phyloP scores from a whole-genome alignment of 1,140 invertebrate genomes.

The Ceratitis capitata region DNA sequence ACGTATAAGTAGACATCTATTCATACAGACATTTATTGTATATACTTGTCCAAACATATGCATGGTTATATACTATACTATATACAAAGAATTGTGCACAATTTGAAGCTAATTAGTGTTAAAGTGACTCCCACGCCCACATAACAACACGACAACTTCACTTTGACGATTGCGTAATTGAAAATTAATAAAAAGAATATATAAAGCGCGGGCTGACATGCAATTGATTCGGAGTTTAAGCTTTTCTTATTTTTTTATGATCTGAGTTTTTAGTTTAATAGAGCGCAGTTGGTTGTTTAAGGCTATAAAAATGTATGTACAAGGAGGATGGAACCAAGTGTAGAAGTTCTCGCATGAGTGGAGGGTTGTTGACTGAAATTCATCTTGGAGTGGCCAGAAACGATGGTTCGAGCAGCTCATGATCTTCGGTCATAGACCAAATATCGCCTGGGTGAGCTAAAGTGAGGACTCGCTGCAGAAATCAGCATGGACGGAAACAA shows the following conservation, averaged over 20 bases:
- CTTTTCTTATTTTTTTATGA: too few relatives aligned
- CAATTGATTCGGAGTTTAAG: background rate
- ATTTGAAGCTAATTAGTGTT: conserved; percentile 28
- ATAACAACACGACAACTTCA: background rate
- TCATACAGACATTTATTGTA: background rate
- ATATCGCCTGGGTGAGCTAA: too few relatives aligned
- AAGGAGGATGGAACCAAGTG: too few relatives aligned
- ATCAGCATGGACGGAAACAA: too few relatives aligned
- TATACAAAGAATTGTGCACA: background rate
- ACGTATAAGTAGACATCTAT: too few relatives aligned
- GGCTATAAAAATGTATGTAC: too few relatives aligned
- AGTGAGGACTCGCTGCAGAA: too few relatives aligned
- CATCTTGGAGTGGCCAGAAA: background rate
- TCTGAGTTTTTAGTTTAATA: too few relatives aligned
- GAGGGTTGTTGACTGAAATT: too few relatives aligned
- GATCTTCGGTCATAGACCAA: too few relatives aligned
- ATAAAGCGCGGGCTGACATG: background rate
- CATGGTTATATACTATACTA: background rate
- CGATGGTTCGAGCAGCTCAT: background rate
- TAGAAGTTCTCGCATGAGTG: too few relatives aligned
- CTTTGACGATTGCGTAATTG: conserved; percentile 11
- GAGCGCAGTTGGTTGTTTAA: too few relatives aligned
- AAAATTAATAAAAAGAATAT: background rate
- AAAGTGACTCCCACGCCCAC: background rate
- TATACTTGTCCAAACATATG: background rate